phyloP scores from a whole-genome alignment of 1,140 invertebrate genomes.

The Pachypsylla venusta region DNA sequence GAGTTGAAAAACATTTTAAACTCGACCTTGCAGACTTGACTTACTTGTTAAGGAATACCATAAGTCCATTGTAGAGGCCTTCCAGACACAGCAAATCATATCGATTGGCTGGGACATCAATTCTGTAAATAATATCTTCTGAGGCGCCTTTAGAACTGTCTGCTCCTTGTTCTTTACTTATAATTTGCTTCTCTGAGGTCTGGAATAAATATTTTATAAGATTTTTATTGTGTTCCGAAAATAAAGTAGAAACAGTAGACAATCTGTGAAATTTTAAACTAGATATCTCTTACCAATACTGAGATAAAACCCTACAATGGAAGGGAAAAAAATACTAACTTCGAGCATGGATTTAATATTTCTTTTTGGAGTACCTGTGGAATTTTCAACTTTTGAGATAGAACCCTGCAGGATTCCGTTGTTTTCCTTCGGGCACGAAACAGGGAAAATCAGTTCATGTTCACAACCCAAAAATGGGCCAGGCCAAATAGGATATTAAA shows the following conservation, averaged over 20 bases:
- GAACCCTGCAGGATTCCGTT: too few species aligned
- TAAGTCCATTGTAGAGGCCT: conserved; percentile 68
- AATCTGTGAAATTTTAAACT: too few species aligned
- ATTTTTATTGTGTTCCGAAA: too few species aligned
- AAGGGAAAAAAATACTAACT: too few species aligned
- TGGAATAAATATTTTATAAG: too few species aligned
- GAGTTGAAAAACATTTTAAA: not conserved
- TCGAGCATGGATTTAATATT: too few species aligned
- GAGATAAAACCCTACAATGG: too few species aligned
- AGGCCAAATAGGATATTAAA: not conserved
- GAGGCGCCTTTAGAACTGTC: conserved; percentile 43
- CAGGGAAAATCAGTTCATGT: not conserved
- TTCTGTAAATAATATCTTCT: conserved; percentile 79
- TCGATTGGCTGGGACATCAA: conserved; percentile 96
- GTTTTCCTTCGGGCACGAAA: not conserved
- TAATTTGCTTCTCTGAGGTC: conserved; percentile 84
- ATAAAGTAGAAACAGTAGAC: too few species aligned
- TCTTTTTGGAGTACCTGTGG: too few species aligned
- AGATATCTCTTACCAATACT: too few species aligned
- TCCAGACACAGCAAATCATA: conserved; percentile 95
- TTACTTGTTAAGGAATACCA: conserved; percentile 80
- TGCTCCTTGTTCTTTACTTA: conserved; percentile 72
- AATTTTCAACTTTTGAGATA: too few species aligned
- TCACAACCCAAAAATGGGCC: too few species aligned
- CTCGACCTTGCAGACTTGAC: conserved; percentile 24